Evolutionary conservation across 92 coral and sea anemone species (phyloP).

Genomic region (Chrysogorgia sp.): DNA sequence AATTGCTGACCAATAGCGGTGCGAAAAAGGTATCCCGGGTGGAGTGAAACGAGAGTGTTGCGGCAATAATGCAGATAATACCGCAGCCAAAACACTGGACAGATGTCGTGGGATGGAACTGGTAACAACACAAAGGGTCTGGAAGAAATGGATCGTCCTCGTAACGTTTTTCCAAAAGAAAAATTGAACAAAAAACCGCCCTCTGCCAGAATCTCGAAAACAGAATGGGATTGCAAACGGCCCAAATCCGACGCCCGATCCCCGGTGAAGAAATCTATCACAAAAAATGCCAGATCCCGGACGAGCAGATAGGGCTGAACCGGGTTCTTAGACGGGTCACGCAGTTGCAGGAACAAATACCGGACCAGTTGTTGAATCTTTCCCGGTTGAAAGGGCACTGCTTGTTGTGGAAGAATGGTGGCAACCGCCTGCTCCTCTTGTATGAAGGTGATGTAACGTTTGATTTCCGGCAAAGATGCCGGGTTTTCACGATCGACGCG

Average conservation of each 20-base stretch:
- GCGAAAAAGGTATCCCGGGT: background rate
- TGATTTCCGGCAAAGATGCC: slow-evolving; percentile 33
- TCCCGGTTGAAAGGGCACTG: slow-evolving; percentile 31
- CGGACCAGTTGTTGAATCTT: slow-evolving; percentile 36
- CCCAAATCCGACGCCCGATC: slow-evolving; percentile 55
- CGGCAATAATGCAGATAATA: slow-evolving; percentile 15
- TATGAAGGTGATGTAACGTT: slow-evolving; percentile 30
- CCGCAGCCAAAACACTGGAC: slow-evolving; percentile 35
- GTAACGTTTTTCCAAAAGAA: slow-evolving; percentile 28
- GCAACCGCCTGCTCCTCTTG: slow-evolving; percentile 60
- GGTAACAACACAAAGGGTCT: slow-evolving; percentile 40
- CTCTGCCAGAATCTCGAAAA: slow-evolving; percentile 40
- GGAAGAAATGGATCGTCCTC: background rate
- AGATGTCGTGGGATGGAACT: background rate
- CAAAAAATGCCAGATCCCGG: slow-evolving; percentile 4
- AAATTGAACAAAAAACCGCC: slow-evolving; percentile 44
- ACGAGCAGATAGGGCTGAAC: slow-evolving; percentile 42
- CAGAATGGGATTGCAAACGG: slow-evolving; percentile 28
- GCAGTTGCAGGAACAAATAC: background rate
- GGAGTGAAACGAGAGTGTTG: background rate
- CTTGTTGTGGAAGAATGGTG: slow-evolving; percentile 36
- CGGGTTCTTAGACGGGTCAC: background rate
- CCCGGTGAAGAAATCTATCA: slow-evolving; percentile 53
- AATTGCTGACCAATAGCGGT: background rate
- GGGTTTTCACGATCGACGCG: slow-evolving; percentile 46